A percentile compares a stretch with the other conserved stretches of the same genome.
phyloP scores from a whole-genome alignment of 2,113 vertebrate genomes.

The Columbina picui region DNA sequence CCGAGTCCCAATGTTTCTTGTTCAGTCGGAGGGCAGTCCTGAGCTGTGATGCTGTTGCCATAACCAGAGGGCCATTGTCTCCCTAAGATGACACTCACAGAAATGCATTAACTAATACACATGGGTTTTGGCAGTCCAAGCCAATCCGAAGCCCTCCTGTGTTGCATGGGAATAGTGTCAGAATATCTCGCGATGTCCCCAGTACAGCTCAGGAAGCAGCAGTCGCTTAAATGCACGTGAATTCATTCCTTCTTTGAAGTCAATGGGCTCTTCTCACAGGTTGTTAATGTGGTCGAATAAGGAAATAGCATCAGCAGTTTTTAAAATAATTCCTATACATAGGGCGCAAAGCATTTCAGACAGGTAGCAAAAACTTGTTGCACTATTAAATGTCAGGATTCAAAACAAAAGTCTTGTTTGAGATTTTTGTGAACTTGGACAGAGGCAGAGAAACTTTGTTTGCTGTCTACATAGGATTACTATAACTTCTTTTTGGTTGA shows the following conservation, averaged over 20 bases:
- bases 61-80: background rate
- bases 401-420: background rate
- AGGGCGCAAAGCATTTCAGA: background rate
- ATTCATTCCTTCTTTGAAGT: background rate
- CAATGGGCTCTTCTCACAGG: rapidly evolving
- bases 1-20: background rate
- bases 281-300: background rate
- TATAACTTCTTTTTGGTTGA: background rate
- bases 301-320: background rate
- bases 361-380: background rate
- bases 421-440: background rate
- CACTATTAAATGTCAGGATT: background rate
- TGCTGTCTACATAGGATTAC: background rate
- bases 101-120: background rate
- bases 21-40: background rate
- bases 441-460: background rate
- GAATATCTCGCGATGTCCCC: background rate
- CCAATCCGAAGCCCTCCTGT: background rate
- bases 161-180: background rate
- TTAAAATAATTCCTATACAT: background rate
- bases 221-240: background rate
- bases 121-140: background rate
- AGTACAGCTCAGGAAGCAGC: background rate
- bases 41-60: background rate
- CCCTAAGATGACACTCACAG: background rate